Evolutionary conservation across 2,888 invertebrate genomes (phyloP).

Genomic region (Synanthedon formicaeformis): DNA sequence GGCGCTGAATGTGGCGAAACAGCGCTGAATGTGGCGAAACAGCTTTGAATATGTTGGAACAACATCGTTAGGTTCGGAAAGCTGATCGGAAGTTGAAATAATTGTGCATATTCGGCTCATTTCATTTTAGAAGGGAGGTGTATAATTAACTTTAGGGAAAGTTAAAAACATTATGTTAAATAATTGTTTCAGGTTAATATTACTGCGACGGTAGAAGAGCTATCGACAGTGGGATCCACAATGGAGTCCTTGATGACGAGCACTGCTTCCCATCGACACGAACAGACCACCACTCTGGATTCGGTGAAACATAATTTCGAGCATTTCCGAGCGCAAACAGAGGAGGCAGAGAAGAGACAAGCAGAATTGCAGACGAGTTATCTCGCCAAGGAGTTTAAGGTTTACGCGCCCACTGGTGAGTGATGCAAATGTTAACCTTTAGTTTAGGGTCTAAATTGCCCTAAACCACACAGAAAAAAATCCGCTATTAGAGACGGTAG

Average conservation of each 20-base stretch:
- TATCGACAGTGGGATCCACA: constrained; percentile 3
- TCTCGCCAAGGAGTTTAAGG: constrained; percentile 35
- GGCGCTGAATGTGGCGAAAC: too few species aligned
- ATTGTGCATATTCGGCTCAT: not conserved
- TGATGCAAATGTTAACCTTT: not conserved
- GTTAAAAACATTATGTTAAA: too few species aligned
- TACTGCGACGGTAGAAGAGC: constrained; percentile 7
- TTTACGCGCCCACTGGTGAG: constrained; percentile 53
- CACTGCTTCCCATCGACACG: not conserved
- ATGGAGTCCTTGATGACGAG: not conserved
- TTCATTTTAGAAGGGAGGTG: not conserved
- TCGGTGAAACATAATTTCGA: not conserved
- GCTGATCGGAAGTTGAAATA: not conserved
- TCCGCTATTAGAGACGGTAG: too few species aligned
- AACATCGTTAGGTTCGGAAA: too few species aligned
- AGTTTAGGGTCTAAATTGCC: too few species aligned
- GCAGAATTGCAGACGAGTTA: constrained; percentile 30
- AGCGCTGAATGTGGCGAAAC: too few species aligned
- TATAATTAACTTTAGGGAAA: not conserved
- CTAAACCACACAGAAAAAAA: too few species aligned
- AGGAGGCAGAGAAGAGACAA: constrained; percentile 2
- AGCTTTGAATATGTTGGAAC: too few species aligned
- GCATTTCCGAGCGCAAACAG: not conserved
- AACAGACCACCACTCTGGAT: not conserved
- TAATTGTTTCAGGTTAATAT: constrained; percentile 14